phyloP scores from a whole-genome alignment of 2,888 invertebrate genomes.

The Spicauda simplicius region DNA sequence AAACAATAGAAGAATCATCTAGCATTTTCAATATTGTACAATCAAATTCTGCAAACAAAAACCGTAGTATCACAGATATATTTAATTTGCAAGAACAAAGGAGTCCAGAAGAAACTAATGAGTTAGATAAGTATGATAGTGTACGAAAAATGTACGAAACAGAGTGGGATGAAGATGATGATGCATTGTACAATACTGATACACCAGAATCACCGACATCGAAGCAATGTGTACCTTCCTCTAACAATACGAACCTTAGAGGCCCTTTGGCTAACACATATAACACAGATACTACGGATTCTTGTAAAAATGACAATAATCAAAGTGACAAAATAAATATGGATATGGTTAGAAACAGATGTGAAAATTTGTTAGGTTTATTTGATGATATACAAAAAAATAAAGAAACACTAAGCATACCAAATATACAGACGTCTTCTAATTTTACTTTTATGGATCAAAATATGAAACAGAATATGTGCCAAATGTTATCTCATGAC shows the following conservation, averaged over 20 bases:
- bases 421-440: constrained; percentile 31
- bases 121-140: constrained; percentile 58
- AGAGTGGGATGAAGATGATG: constrained; percentile 79
- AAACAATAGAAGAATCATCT: constrained; percentile 36
- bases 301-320: constrained; percentile 40
- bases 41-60: constrained; percentile 60
- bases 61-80: constrained; percentile 76
- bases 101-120: constrained; percentile 56
- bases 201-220: constrained; percentile 43
- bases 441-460: constrained; percentile 23
- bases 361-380: constrained; percentile 60
- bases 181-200: constrained; percentile 72
- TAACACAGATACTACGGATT: constrained; percentile 47
- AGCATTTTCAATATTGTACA: constrained; percentile 71
- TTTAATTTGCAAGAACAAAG: constrained; percentile 55
- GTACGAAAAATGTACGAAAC: constrained; percentile 61
- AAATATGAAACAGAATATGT: constrained; percentile 17
- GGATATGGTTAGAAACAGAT: constrained; percentile 59
- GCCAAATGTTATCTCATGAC: constrained; percentile 6
- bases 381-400: constrained; percentile 52
- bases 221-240: constrained; percentile 44
- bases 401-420: constrained; percentile 13
- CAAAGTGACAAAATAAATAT: constrained; percentile 44
- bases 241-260: constrained; percentile 44
- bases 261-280: constrained; percentile 55